Base-by-base conservation (phyloP, 2,888 invertebrate genomes). In the Stenotaenia linearis region DNA sequence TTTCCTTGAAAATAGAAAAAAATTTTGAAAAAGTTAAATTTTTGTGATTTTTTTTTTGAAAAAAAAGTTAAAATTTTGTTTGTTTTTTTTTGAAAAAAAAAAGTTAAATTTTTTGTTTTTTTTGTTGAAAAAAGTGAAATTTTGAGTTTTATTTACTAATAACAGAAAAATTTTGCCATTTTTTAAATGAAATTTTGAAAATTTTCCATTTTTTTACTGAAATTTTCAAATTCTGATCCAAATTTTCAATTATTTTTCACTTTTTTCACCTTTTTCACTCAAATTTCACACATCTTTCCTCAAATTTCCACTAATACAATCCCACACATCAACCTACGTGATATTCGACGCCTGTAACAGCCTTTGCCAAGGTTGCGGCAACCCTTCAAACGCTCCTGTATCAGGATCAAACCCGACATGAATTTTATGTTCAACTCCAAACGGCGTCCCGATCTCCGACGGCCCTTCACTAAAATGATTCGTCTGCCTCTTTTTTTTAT, bases 361-460 rank as follows among this genome's bases (percentile, higher is more conserved):
- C 77, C 91, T 88, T 80, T 91, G 87, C 96, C 96, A 96, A 32
- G 94, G 90, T 37, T 91, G 89, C 0, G 97, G 97, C 74, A 97
- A 88, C 0, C 97, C 97, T 83, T 93, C 93, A 83, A 97, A 88
- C 85, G 92, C 90, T 0, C 96, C 96, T 0, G 95, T 94, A 83
- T 91, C 89, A 9, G 90, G 90, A 86, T 96, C 93, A 84, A 92
- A 92, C 82, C 92, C 93, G 28, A 97, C 96, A 86, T 96, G 96
- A 84, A 96, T 92, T 84, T 93, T 90, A 84, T 94, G 93, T 82
- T 92, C 91, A 21, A 96, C 94, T 85, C 93, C 92, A 10, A 93
- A 95, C 1, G 96, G 96, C 83, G 90, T 89, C 1, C 95, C 93
- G 81, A 96, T 95, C 82, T 91, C 84, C 0, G 84, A 82, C 1